A percentile compares a stretch with the other conserved stretches of the same genome.
Conservation (phyloP, 2,797 vertebrate species). For the Danio tinwini region DNA sequence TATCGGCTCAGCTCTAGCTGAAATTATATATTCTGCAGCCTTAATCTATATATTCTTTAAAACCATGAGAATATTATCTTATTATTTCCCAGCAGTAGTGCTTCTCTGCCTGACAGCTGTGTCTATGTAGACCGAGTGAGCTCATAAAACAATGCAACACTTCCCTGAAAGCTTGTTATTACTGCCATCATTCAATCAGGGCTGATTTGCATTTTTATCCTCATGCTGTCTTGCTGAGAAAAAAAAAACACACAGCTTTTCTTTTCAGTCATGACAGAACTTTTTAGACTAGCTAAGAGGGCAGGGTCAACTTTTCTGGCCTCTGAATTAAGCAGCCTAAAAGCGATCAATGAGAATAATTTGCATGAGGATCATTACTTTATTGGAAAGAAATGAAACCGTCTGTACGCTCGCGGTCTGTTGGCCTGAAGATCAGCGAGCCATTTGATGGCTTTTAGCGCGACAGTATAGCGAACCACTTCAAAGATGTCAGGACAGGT, state of each 20-base stretch:
- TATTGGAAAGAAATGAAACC: conserved; percentile 38
- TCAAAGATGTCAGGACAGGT: conserved; percentile 20
- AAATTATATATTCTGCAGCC: no score
- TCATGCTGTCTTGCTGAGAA: conserved; percentile 60
- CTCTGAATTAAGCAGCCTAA: conserved; percentile 43
- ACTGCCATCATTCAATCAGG: conserved; percentile 80
- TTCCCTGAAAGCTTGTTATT: conserved; percentile 78
- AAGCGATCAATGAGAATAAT: conserved; percentile 35
- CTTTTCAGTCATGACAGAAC: conserved; percentile 15
- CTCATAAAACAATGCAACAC: conserved; percentile 70
- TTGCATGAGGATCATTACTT: conserved; percentile 36
- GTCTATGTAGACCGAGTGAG: conserved; percentile 71
- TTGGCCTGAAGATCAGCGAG: conserved; percentile 20
- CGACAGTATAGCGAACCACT: not conserved
- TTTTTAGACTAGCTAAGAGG: not conserved
- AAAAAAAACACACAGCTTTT: conserved; percentile 59
- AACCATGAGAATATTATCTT: conserved; percentile 66
- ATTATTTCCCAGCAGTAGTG: conserved; percentile 71
- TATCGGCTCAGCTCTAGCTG: no score
- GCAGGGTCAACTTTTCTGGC: conserved; percentile 33
- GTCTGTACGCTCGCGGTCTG: conserved; percentile 4
- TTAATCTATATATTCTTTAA: conserved; percentile 28
- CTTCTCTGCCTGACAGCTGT: conserved; percentile 70
- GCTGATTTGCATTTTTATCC: conserved; percentile 81
- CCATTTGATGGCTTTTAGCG: conserved; percentile 33